Percentiles rank a stretch among this genome's conserved stretches.
phyloP scores from a whole-genome alignment of 2,888 invertebrate species.

The Melanotus villosus region DNA sequence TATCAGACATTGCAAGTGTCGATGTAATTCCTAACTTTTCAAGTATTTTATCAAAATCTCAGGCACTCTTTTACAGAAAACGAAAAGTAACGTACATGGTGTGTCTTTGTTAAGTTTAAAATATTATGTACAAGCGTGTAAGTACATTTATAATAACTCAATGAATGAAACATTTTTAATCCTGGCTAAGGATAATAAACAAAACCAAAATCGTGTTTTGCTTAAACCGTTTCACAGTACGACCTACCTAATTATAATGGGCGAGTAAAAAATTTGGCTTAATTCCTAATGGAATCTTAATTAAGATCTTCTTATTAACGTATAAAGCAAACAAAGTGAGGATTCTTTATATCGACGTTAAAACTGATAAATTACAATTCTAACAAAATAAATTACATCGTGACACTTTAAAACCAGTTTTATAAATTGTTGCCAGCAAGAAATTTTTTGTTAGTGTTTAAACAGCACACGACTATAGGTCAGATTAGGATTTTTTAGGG shows the following conservation, averaged over 20 bases:
- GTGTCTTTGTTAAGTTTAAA: no score
- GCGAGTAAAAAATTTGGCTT: constrained; percentile 10
- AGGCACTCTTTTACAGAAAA: no score
- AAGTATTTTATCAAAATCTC: no score
- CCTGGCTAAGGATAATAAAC: no score
- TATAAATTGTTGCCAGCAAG: constrained; percentile 5
- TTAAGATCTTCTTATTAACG: constrained; percentile 27
- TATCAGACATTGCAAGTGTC: no score
- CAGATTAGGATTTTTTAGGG: constrained; percentile 22
- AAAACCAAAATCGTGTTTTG: no score
- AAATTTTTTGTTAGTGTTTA: constrained; percentile 18
- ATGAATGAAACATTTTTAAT: no score
- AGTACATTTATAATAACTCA: no score
- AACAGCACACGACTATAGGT: constrained; percentile 30
- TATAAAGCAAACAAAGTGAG: neutral
- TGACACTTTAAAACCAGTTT: constrained; percentile 28
- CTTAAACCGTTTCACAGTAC: no score
- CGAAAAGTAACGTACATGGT: no score
- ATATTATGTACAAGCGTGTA: no score
- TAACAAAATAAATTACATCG: constrained; percentile 11
- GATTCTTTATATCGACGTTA: constrained; percentile 11
- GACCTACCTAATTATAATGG: neutral
- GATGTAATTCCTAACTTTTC: no score
- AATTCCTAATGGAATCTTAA: constrained; percentile 27
- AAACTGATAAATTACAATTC: constrained; percentile 7